Percentiles rank a stretch among this genome's conserved stretches.
Conservation (phyloP, 2,888 invertebrate genomes). For the Crocallis elinguaria region DNA sequence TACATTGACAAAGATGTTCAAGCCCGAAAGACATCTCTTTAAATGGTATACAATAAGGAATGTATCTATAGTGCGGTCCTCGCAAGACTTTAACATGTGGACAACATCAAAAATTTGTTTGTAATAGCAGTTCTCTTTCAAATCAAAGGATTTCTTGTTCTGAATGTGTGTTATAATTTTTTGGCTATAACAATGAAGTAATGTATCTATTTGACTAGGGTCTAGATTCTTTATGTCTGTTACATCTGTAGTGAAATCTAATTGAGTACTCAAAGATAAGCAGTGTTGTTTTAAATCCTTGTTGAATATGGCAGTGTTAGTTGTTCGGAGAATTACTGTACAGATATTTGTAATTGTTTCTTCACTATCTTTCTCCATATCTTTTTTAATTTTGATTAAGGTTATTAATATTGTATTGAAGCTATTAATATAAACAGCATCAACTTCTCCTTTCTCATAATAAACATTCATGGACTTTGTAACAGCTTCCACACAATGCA, state of each 20-base stretch:
- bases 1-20: slow-evolving; percentile 59
- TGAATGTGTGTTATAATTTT: slow-evolving; percentile 52
- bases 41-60: slow-evolving; percentile 61
- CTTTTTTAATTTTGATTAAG: slow-evolving; percentile 49
- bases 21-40: slow-evolving; percentile 52
- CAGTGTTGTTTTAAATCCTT: slow-evolving; percentile 61
- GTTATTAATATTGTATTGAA: slow-evolving; percentile 53
- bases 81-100: slow-evolving; percentile 54
- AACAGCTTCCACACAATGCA: slow-evolving; percentile 57
- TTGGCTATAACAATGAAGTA: slow-evolving; percentile 53
- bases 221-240: slow-evolving; percentile 57
- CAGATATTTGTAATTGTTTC: slow-evolving; percentile 56
- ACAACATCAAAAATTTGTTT: slow-evolving; percentile 56
- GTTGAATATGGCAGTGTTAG: slow-evolving; percentile 50
- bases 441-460: slow-evolving; percentile 65
- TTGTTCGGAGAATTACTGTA: slow-evolving; percentile 52
- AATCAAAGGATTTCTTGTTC: slow-evolving; percentile 35
- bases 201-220: slow-evolving; percentile 57
- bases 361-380: slow-evolving; percentile 35
- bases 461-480: slow-evolving; percentile 56
- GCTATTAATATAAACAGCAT: slow-evolving; percentile 48
- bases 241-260: slow-evolving; percentile 55
- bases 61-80: slow-evolving; percentile 51
- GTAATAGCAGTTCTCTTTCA: slow-evolving; percentile 61
- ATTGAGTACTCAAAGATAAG: slow-evolving; percentile 53